Evolutionary conservation across 2,888 invertebrate genomes (phyloP), one percentile per base, ranked within the genome.

Genomic region (Yponomeuta sedellus): DNA sequence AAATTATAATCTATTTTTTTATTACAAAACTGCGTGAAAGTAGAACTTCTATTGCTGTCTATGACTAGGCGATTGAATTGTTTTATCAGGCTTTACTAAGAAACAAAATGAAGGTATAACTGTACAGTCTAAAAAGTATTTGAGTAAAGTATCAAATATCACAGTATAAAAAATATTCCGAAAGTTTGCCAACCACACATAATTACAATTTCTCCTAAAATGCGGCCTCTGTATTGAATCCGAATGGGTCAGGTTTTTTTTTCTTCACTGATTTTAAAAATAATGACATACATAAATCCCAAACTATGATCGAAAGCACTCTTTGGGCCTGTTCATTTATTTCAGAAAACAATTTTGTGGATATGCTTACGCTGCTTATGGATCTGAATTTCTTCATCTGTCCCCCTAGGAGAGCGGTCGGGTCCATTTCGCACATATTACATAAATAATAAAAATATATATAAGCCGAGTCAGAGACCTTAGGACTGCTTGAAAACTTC

Each of bases 91-190:
- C 5, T 25, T n/a, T 25, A 61, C 28, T 12, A 25, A 61, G 10
- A 59, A 61, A 61, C 8, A 34, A 34, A 34, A 34, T 34, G 34
- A 34, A 34, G 34, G 34, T 34, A 16, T 52, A 52, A 4, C 44
- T 12, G 16, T 52, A 52, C 2, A 25, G 16, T 28, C 76, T 83
- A 82, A 74, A 74, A 75, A 73, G 74, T 65, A 75, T 78, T 71
- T 72, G 68, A 70, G 70, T 69, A 69, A 70, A 69, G 74, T 73
- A 74, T 70, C 72, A 72, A 69, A 72, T 71, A 69, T 76, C 64
- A 64, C 64, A 64, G 64, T 64, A 64, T 34, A 34, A 40, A 34
- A 57, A 56, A 64, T 57, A 39, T 28, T 57, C n/a, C 56, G 64
- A 19, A 34, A 34, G 34, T 39, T 56, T 64, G 56, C 19, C 52